Percentiles rank a stretch among this genome's conserved stretches.
phyloP scores from a whole-genome alignment of 1,140 invertebrate genomes.

The Penaeus indicus region DNA sequence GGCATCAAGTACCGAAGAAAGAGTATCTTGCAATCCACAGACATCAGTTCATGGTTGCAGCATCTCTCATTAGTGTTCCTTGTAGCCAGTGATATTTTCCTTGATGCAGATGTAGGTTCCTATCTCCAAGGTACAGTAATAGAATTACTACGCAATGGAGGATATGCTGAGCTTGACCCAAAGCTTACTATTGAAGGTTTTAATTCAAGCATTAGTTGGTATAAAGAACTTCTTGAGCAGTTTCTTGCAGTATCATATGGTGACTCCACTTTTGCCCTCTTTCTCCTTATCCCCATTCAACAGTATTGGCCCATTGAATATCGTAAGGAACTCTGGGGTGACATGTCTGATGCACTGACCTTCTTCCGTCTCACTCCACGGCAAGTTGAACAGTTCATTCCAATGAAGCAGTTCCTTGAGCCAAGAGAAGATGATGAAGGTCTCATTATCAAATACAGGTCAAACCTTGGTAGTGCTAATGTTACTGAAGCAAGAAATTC shows the following conservation, averaged over 20 bases:
- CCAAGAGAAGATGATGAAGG: slow-evolving; percentile 61
- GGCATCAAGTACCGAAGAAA: slow-evolving; percentile 54
- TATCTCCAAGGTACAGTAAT: slow-evolving; percentile 60
- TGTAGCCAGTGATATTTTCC: slow-evolving; percentile 59
- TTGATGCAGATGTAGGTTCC: slow-evolving; percentile 58
- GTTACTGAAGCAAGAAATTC: slow-evolving; percentile 52
- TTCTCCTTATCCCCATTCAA: slow-evolving; percentile 55
- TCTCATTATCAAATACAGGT: slow-evolving; percentile 58
- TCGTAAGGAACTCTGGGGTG: slow-evolving; percentile 48
- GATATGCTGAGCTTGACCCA: slow-evolving; percentile 52
- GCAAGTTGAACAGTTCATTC: slow-evolving; percentile 59
- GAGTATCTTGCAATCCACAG: slow-evolving; percentile 11
- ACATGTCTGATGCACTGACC: slow-evolving; percentile 48
- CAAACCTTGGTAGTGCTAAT: slow-evolving; percentile 20
- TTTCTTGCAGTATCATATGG: slow-evolving; percentile 62
- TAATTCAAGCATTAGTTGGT: slow-evolving; percentile 51
- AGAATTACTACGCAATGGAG: slow-evolving; percentile 48
- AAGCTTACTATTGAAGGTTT: slow-evolving; percentile 32
- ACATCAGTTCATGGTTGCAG: slow-evolving; percentile 48
- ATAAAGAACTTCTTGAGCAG: slow-evolving; percentile 62
- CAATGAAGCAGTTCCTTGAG: slow-evolving; percentile 48
- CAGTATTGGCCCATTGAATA: slow-evolving; percentile 54
- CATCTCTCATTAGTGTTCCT: slow-evolving; percentile 60
- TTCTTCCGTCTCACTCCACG: slow-evolving; percentile 49
- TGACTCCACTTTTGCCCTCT: slow-evolving; percentile 62